Conservation (phyloP, 2,113 vertebrate species). For the Malurus alboscapulatus region DNA sequence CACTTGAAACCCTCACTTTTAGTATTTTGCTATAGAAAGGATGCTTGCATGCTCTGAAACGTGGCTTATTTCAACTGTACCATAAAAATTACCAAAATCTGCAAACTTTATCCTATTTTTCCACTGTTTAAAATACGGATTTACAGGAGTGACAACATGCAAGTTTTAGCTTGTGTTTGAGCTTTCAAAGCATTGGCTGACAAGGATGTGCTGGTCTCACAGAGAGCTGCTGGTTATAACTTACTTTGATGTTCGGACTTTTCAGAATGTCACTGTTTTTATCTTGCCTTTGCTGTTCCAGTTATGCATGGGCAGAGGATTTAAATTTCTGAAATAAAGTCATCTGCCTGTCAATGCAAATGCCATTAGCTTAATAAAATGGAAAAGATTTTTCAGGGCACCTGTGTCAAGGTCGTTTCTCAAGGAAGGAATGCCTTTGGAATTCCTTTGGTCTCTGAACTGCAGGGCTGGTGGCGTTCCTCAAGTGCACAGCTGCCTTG, state of each 20-base stretch:
- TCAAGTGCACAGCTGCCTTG: background rate
- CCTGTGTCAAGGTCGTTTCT: conserved; percentile 6
- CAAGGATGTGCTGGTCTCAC: background rate
- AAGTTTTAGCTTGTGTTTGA: background rate
- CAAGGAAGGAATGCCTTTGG: background rate
- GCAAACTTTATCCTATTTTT: background rate
- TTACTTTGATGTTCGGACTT: background rate
- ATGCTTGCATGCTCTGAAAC: accelerated
- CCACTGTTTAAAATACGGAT: accelerated
- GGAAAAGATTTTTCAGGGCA: background rate
- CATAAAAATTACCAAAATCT: background rate
- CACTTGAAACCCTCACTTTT: background rate
- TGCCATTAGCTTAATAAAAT: background rate
- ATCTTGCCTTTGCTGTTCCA: background rate
- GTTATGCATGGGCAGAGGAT: background rate
- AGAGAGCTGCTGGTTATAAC: background rate
- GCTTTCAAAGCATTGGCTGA: background rate
- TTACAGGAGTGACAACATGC: background rate
- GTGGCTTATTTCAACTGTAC: background rate
- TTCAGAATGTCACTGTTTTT: background rate
- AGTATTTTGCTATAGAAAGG: background rate
- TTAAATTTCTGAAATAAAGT: background rate
- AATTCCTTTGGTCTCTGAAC: background rate
- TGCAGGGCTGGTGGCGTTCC: accelerated
- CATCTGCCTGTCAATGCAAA: accelerated